Conservation (phyloP, 2,888 invertebrate genomes). For the Carterocephalus palaemon region DNA sequence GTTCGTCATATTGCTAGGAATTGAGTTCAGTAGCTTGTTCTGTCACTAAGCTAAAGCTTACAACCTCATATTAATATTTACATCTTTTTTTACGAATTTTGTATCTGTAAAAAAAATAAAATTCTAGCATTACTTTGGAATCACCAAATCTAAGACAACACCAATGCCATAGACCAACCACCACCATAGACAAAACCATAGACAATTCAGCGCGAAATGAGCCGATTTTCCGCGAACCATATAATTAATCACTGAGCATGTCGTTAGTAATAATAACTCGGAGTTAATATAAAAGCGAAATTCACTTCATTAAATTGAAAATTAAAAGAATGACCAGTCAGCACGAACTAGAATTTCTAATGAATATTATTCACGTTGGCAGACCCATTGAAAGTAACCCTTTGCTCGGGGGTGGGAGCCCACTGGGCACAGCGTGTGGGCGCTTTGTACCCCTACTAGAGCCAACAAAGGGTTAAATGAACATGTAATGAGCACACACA, state of each 20-base stretch:
- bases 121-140: too few relatives aligned
- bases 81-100: too few relatives aligned
- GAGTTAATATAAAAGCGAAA: constrained; percentile 13
- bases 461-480: constrained; percentile 47
- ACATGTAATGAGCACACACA: constrained; percentile 60
- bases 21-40: too few relatives aligned
- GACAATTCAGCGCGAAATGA: neutral
- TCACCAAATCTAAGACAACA: too few relatives aligned
- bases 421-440: constrained; percentile 53
- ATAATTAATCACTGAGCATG: constrained; percentile 15
- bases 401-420: constrained; percentile 51
- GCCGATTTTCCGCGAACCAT: neutral
- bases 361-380: constrained; percentile 12
- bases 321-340: constrained; percentile 24
- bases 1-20: too few relatives aligned
- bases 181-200: too few relatives aligned
- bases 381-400: constrained; percentile 35
- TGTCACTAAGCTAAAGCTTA: too few relatives aligned
- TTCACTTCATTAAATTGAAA: constrained; percentile 19
- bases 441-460: constrained; percentile 32
- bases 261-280: constrained; percentile 16
- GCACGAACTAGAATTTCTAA: constrained; percentile 10
- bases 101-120: constrained; percentile 1
- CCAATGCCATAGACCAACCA: too few relatives aligned
- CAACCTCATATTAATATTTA: too few relatives aligned